Evolutionary conservation across 2,113 vertebrate genomes (phyloP).

Genomic region (Phasianus colchicus): DNA sequence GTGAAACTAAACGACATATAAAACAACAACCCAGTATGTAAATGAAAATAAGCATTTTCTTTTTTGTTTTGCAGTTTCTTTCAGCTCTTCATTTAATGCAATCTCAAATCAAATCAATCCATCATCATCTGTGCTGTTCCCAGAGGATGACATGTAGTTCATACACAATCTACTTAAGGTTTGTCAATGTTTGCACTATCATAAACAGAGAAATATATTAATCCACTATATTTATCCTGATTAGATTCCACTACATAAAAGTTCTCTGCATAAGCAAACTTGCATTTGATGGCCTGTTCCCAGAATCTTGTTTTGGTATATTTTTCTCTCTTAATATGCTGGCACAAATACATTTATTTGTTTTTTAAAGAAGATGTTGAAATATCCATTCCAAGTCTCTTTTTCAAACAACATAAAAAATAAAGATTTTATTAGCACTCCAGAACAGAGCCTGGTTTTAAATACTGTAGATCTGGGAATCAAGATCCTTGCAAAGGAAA

Average conservation of each 20-base stretch:
- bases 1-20: background rate
- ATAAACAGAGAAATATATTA: background rate
- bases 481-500: background rate
- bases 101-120: background rate
- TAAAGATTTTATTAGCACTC: background rate
- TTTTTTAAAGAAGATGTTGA: background rate
- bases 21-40: background rate
- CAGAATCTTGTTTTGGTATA: background rate
- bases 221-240: background rate
- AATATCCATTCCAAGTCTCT: background rate
- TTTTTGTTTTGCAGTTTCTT: background rate
- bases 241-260: background rate
- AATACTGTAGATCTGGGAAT: background rate
- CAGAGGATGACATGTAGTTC: background rate
- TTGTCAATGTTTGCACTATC: background rate
- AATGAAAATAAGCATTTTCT: background rate
- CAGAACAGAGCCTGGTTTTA: background rate
- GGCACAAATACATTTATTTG: background rate
- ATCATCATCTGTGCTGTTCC: background rate
- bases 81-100: background rate
- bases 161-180: background rate
- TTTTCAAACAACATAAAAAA: background rate
- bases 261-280: background rate
- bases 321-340: background rate
- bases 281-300: background rate